Evolutionary conservation across 2,888 invertebrate genomes (phyloP).

Genomic region (Oligia strigilis): DNA sequence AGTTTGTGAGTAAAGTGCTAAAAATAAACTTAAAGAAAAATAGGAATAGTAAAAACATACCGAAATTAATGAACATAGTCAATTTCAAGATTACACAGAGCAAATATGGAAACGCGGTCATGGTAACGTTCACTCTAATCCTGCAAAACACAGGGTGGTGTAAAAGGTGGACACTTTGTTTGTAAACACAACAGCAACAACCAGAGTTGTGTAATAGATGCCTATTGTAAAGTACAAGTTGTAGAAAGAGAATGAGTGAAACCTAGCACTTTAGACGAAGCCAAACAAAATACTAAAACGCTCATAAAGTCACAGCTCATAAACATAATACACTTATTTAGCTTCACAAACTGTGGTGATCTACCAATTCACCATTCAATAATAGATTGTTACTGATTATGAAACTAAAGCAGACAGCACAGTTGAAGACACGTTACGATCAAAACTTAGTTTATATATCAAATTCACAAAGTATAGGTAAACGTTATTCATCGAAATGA

Average conservation of each 20-base stretch:
- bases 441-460: conserved; percentile 39
- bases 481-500: conserved; percentile 43
- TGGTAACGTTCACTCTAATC: background rate
- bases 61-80: conserved; percentile 1
- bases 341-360: conserved; percentile 8
- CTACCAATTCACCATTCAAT: background rate
- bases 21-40: background rate
- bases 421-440: conserved; percentile 3
- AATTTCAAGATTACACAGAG: background rate
- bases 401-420: conserved; percentile 3
- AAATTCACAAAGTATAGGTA: conserved; percentile 43
- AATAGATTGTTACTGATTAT: background rate
- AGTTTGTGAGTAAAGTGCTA: background rate
- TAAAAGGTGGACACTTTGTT: background rate
- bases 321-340: conserved; percentile 30
- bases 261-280: conserved; percentile 5
- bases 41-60: background rate
- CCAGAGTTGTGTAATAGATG: conserved; percentile 2
- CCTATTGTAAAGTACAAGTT: conserved; percentile 12
- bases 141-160: background rate
- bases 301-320: conserved; percentile 39
- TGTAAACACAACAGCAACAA: conserved; percentile 1
- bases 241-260: conserved; percentile 41
- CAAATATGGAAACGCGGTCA: background rate
- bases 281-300: conserved; percentile 27